A percentile compares a stretch with the other conserved stretches of the same genome.
Evolutionary conservation across 2,888 invertebrate genomes (phyloP).

Genomic region (Plemyria rubiginata): DNA sequence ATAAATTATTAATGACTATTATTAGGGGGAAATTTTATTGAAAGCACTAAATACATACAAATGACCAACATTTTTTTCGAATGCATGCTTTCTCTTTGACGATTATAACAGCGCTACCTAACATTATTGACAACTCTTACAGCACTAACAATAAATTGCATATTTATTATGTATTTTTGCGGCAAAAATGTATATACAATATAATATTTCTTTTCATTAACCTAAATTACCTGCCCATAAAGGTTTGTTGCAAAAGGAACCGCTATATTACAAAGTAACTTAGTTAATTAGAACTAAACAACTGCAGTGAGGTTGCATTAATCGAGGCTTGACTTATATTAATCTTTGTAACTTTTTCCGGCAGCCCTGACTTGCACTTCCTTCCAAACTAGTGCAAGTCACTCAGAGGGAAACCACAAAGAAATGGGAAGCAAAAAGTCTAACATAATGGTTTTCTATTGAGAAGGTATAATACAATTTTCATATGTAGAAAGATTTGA

Average conservation of each 20-base stretch:
- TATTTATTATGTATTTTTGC: too few species aligned
- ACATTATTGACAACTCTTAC: too few species aligned
- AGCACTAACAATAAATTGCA: too few species aligned
- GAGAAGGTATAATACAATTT: neutral
- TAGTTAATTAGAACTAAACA: constrained; percentile 53
- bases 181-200: neutral
- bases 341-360: constrained; percentile 67
- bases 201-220: constrained; percentile 5
- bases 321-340: constrained; percentile 67
- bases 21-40: too few species aligned
- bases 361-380: constrained; percentile 64
- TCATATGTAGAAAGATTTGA: neutral
- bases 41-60: too few species aligned
- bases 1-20: too few species aligned
- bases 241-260: constrained; percentile 30
- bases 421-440: constrained; percentile 35
- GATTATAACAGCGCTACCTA: too few species aligned
- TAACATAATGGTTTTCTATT: constrained; percentile 32
- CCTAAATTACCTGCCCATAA: constrained; percentile 27
- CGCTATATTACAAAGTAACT: constrained; percentile 40
- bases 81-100: too few species aligned
- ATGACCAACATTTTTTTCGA: too few species aligned
- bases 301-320: constrained; percentile 54
- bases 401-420: constrained; percentile 49
- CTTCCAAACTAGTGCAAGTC: constrained; percentile 58